Evolutionary conservation across 2,797 vertebrate genomes (phyloP).

Genomic region (Pangasius larnaudii): DNA sequence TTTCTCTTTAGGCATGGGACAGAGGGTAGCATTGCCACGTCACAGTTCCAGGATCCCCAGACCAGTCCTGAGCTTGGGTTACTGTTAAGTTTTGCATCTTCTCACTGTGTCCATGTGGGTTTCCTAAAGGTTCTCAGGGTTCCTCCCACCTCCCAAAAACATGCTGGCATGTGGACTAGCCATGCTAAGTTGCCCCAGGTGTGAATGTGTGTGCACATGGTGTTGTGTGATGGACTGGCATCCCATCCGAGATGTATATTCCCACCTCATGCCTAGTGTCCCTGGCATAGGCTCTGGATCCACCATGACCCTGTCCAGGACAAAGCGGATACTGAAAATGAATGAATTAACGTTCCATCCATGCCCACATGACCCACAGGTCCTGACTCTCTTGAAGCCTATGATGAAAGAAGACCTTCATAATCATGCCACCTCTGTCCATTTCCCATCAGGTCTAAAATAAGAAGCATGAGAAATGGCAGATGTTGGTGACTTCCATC

Average conservation of each 20-base stretch:
- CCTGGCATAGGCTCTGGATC: background rate
- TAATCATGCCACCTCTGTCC: slow-evolving; percentile 46
- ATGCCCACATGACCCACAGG: slow-evolving; percentile 31
- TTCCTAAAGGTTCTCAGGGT: background rate
- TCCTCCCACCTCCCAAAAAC: background rate
- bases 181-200: background rate
- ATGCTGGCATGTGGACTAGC: background rate
- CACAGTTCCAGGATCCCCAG: background rate
- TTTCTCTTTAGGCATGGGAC: background rate
- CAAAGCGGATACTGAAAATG: slow-evolving; percentile 16
- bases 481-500: slow-evolving; percentile 55
- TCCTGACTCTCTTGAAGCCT: slow-evolving; percentile 44
- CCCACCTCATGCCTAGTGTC: background rate
- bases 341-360: slow-evolving; percentile 25
- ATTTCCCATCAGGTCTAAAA: slow-evolving; percentile 61
- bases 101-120: background rate
- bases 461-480: slow-evolving; percentile 59
- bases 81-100: background rate
- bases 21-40: background rate
- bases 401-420: slow-evolving; percentile 56
- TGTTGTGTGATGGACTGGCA: background rate
- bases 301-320: background rate
- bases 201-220: background rate
- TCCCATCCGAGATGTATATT: background rate
- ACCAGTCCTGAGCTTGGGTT: background rate